phyloP scores from a whole-genome alignment of 2,113 vertebrate species.

The Sceloporus undulatus region DNA sequence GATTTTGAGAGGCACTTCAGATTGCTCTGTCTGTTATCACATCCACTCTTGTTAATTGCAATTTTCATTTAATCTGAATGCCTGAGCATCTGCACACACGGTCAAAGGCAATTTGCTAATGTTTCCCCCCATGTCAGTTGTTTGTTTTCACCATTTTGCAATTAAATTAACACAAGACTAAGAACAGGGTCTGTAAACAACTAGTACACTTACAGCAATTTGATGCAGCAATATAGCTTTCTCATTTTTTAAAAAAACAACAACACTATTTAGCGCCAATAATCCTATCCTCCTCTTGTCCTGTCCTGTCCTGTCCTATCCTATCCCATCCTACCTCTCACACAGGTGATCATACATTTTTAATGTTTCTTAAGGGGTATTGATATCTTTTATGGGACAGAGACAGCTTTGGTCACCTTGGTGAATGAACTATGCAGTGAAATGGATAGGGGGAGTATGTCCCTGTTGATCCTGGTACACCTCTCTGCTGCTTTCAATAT shows the following conservation, averaged over 20 bases:
- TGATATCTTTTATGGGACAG: too few relatives aligned
- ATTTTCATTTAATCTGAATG: slow-evolving; percentile 51
- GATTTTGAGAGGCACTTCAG: slow-evolving; percentile 30
- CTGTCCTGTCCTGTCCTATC: too few relatives aligned
- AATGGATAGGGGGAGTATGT: too few relatives aligned
- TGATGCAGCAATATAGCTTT: too few relatives aligned
- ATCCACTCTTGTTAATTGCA: slow-evolving; percentile 49
- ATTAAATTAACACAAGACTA: slow-evolving; percentile 36
- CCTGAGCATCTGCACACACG: slow-evolving; percentile 58
- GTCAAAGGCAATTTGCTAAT: slow-evolving; percentile 50
- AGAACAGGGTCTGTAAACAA: slow-evolving; percentile 14
- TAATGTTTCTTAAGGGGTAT: background rate
- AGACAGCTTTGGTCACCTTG: too few relatives aligned
- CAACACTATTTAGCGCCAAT: background rate
- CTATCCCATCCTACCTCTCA: background rate
- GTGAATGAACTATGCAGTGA: too few relatives aligned
- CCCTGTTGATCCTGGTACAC: too few relatives aligned
- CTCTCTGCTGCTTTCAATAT: too few relatives aligned
- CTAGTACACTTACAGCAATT: too few relatives aligned
- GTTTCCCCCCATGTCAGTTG: slow-evolving; percentile 22
- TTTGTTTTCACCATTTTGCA: slow-evolving; percentile 55
- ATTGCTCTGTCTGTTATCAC: slow-evolving; percentile 47
- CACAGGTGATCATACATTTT: background rate
- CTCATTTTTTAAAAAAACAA: background rate
- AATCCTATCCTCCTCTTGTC: background rate